Conservation (phyloP, 1,140 invertebrate genomes). For the Diabrotica virgifera region DNA sequence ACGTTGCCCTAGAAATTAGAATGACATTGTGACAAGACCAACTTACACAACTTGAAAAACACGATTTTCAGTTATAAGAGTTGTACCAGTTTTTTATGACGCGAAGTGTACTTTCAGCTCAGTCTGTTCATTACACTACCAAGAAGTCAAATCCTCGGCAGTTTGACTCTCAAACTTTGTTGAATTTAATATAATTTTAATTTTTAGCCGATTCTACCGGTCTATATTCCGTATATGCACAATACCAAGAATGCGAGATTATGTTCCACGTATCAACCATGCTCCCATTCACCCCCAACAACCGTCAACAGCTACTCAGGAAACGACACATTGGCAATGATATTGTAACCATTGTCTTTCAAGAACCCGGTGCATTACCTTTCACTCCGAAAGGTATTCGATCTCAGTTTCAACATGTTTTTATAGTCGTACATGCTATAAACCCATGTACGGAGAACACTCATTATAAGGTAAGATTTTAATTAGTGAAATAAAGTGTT, state of each 20-base stretch:
- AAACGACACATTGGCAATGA: conserved; percentile 94
- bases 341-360: conserved; percentile 95
- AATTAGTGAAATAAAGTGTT: too few species aligned
- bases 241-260: conserved; percentile 82
- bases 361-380: conserved; percentile 90
- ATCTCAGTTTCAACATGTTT: conserved; percentile 98
- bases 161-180: too few species aligned
- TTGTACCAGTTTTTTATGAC: too few species aligned
- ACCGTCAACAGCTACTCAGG: conserved; percentile 84
- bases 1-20: too few species aligned
- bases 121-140: too few species aligned
- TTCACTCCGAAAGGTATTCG: conserved; percentile 91
- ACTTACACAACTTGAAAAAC: too few species aligned
- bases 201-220: conserved; percentile 77
- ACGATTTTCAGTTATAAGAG: too few species aligned
- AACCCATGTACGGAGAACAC: conserved; percentile 90
- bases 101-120: too few species aligned
- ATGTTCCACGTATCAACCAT: conserved; percentile 95
- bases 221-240: conserved; percentile 79
- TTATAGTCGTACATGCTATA: conserved; percentile 85
- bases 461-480: conserved; percentile 67
- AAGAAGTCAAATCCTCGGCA: too few species aligned
- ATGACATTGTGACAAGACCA: too few species aligned
- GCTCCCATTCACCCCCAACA: conserved; percentile 89
- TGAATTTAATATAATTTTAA: conserved; percentile 25